These are phyloP conservation scores for Leucozona laternaria DNA, from an alignment of 2,888 invertebrate species.

Conservation along the genomic window DNA sequence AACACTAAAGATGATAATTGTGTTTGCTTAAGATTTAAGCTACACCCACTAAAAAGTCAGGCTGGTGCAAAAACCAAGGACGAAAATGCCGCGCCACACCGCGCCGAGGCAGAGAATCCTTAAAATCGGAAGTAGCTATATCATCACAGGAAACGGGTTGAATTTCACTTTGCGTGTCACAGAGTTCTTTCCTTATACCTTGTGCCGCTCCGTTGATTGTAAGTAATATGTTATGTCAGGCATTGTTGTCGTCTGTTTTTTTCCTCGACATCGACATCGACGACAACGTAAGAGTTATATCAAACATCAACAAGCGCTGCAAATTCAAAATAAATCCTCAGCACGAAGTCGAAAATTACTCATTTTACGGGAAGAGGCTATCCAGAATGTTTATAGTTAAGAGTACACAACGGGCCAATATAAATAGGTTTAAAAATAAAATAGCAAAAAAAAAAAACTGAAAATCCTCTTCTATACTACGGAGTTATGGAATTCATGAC, in stretches of 20 bases:
- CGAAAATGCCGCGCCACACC: not conserved
- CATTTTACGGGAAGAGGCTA: constrained; percentile 17
- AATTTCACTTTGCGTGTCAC: constrained; percentile 64
- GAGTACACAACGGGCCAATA: constrained; percentile 38
- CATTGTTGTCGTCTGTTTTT: constrained; percentile 15
- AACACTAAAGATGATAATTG: constrained; percentile 51
- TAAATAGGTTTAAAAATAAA: constrained; percentile 12
- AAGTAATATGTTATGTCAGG: constrained; percentile 43
- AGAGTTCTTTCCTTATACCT: constrained; percentile 35
- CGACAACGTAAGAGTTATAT: constrained; percentile 5
- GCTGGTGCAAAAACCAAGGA: not conserved
- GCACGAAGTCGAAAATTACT: constrained; percentile 42
- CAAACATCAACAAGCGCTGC: not conserved
- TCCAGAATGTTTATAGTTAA: not conserved
- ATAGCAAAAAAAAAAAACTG: not conserved
- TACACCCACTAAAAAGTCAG: constrained; percentile 10
- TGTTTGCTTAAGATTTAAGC: constrained; percentile 50
- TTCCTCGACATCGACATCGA: constrained; percentile 6
- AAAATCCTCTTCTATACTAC: constrained; percentile 15
- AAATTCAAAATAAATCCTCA: constrained; percentile 33
- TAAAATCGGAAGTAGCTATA: constrained; percentile 42
- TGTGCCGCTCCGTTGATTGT: constrained; percentile 37
- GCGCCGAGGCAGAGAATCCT: not conserved
- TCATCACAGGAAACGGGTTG: constrained; percentile 44
- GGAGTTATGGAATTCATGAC: constrained; percentile 58